These are phyloP conservation scores for Scaptomyza polygonia DNA, from an alignment of 2,888 invertebrate species.

Conservation along the genomic window DNA sequence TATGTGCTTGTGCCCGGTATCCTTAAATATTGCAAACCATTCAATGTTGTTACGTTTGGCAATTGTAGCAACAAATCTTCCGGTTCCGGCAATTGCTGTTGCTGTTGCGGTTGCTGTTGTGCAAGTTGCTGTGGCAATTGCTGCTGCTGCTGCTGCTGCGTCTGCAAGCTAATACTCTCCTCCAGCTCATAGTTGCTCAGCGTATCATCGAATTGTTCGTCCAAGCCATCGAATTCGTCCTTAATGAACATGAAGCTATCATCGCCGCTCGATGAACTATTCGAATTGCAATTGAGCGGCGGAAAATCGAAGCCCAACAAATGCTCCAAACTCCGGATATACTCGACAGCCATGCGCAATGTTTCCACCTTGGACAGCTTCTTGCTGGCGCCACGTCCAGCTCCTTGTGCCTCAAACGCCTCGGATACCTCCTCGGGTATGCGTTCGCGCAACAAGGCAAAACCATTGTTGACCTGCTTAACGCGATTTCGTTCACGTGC, in stretches of 20 bases:
- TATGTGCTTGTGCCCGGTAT: conserved; percentile 87
- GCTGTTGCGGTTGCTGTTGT: conserved; percentile 1
- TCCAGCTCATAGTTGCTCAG: conserved; percentile 81
- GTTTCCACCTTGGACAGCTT: conserved; percentile 96
- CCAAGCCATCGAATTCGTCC: conserved; percentile 80
- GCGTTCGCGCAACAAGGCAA: conserved; percentile 93
- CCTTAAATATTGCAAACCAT: conserved; percentile 86
- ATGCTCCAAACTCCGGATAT: conserved; percentile 92
- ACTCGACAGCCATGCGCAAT: conserved; percentile 94
- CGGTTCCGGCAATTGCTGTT: conserved; percentile 5
- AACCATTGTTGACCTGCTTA: conserved; percentile 96
- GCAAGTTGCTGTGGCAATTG: conserved; percentile 7
- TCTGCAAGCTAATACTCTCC: conserved; percentile 45
- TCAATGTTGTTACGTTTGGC: conserved; percentile 84
- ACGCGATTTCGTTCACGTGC: conserved; percentile 96
- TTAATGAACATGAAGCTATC: conserved; percentile 81
- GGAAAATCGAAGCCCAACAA: conserved; percentile 88
- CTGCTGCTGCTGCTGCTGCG: neutral
- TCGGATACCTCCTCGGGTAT: conserved; percentile 93
- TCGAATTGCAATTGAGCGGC: conserved; percentile 47
- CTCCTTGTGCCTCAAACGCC: conserved; percentile 87
- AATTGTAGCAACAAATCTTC: conserved; percentile 69
- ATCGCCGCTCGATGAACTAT: conserved; percentile 75
- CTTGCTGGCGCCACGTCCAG: conserved; percentile 87
- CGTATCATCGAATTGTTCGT: conserved; percentile 79